Evolutionary conservation across 2,888 invertebrate genomes (phyloP).

Genomic region (Bedellia somnulentella): DNA sequence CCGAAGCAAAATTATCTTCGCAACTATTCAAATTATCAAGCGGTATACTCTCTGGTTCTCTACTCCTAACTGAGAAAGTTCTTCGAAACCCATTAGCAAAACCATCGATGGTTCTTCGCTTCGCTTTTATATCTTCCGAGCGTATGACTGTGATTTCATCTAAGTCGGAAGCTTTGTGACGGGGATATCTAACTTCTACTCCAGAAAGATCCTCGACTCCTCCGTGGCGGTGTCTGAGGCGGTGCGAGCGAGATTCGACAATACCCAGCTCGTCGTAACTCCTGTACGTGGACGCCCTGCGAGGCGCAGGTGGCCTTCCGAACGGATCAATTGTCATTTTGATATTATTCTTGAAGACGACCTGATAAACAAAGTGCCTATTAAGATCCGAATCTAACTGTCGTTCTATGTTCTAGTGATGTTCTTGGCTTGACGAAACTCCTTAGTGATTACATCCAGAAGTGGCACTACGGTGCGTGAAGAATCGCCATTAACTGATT

Average conservation of each 20-base stretch:
- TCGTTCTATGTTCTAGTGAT: background rate
- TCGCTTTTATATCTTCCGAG: conserved; percentile 41
- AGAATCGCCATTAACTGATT: conserved; percentile 32
- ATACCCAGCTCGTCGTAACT: conserved; percentile 50
- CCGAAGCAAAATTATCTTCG: conserved; percentile 24
- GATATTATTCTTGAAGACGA: conserved; percentile 12
- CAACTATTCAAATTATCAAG: conserved; percentile 32
- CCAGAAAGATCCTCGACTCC: conserved; percentile 44
- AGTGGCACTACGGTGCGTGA: too few species aligned
- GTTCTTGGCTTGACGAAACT: conserved; percentile 4
- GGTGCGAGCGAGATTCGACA: conserved; percentile 31
- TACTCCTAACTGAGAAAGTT: conserved; percentile 43
- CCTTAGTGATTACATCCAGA: too few species aligned
- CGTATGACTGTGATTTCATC: conserved; percentile 51
- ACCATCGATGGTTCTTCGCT: conserved; percentile 42
- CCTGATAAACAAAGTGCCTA: conserved; percentile 34
- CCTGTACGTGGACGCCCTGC: conserved; percentile 45
- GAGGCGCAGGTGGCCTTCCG: conserved; percentile 43
- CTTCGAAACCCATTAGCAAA: conserved; percentile 43
- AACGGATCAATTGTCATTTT: conserved; percentile 50
- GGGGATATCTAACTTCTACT: conserved; percentile 24
- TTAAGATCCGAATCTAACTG: conserved; percentile 10
- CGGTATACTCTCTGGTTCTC: conserved; percentile 38
- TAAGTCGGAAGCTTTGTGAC: conserved; percentile 28
- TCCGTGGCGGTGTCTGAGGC: conserved; percentile 39